Conservation (phyloP, 2,113 vertebrate genomes). For the Isurus oxyrinchus region DNA sequence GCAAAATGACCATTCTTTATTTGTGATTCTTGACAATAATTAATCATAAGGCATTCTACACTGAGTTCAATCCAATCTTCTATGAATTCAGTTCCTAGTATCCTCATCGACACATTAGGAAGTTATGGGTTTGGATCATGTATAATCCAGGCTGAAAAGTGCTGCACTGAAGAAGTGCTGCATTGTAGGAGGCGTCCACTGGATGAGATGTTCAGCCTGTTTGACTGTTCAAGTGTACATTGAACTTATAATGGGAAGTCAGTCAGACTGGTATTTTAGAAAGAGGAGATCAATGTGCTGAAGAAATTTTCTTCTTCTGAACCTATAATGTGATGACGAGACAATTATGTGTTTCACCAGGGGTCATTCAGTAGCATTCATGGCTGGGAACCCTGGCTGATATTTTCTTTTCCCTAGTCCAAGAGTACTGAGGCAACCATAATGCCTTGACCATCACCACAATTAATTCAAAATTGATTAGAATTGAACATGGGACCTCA, state of each 20-base stretch:
- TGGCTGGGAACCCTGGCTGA: not conserved
- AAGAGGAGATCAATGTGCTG: not conserved
- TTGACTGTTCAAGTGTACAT: not conserved
- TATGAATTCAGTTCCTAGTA: not conserved
- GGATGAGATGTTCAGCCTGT: not conserved
- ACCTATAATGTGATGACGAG: not conserved
- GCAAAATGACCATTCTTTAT: no score
- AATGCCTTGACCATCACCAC: not conserved
- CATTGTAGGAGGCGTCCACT: not conserved
- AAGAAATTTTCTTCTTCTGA: not conserved
- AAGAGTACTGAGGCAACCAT: not conserved
- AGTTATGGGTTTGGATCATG: not conserved
- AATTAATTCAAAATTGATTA: not conserved
- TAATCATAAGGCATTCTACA: no score
- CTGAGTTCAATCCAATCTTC: not conserved
- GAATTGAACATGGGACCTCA: not conserved
- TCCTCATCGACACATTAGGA: not conserved
- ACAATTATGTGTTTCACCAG: not conserved
- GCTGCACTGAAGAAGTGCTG: not conserved
- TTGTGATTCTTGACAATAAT: no score
- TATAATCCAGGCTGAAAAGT: no score
- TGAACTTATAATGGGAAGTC: not conserved
- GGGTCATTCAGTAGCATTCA: not conserved
- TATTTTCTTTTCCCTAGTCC: not conserved
- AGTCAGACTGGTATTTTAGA: not conserved